Conservation (phyloP, 2,797 vertebrate genomes). For the Phrynocephalus vlangalii region DNA sequence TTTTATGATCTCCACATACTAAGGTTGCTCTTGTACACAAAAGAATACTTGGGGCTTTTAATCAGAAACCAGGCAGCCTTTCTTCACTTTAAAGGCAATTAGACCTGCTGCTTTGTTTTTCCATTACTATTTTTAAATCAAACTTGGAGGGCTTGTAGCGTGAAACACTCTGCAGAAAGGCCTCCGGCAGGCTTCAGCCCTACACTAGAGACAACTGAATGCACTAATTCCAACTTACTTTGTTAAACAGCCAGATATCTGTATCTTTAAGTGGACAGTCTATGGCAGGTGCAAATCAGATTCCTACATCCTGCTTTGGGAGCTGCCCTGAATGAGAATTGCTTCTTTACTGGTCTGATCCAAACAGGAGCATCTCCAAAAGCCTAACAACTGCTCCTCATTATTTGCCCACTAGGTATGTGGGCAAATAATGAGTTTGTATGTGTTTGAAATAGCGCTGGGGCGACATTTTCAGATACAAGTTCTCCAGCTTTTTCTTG, state of each 20-base stretch:
- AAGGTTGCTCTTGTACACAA: not conserved
- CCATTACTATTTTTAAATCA: not conserved
- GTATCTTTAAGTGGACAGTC: not conserved
- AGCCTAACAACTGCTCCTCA: not conserved
- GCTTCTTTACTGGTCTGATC: not conserved
- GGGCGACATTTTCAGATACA: not conserved
- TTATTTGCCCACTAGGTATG: not conserved
- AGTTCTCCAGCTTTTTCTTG: not conserved
- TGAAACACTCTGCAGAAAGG: not conserved
- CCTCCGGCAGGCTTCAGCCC: not conserved
- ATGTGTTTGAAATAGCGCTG: too few species aligned
- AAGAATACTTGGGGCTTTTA: not conserved
- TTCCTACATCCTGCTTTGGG: not conserved
- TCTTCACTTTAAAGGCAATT: not conserved
- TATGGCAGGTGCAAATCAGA: not conserved
- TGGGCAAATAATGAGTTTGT: too few species aligned
- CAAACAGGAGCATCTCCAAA: not conserved
- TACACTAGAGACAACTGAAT: not conserved
- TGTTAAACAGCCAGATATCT: not conserved
- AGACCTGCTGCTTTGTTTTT: not conserved
- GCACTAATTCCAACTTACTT: not conserved
- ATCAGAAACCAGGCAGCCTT: not conserved
- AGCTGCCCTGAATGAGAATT: not conserved
- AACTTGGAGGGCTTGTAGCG: not conserved
- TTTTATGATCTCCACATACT: not conserved